A percentile compares a stretch with the other conserved stretches of the same genome.
These are phyloP conservation scores for Aix galericulata DNA, from an alignment of 2,113 vertebrate species.

Conservation along the genomic window DNA sequence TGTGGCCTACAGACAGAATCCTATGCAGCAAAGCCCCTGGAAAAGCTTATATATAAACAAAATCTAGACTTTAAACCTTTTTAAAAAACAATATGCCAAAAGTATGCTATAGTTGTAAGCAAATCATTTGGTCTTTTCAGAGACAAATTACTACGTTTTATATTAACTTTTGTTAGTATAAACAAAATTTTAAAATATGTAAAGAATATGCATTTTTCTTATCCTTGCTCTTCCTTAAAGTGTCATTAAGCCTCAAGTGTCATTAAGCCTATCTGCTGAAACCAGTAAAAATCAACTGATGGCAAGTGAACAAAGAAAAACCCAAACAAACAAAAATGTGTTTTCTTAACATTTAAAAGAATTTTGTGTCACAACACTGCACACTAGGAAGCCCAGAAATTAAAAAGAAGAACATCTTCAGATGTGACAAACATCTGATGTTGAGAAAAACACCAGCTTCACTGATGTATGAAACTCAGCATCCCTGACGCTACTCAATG, in stretches of 20 bases:
- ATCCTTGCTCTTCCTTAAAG: not conserved
- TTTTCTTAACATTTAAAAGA: not conserved
- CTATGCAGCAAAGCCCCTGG: slow-evolving; percentile 51
- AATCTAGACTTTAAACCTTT: not conserved
- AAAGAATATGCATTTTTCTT: not conserved
- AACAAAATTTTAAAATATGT: not conserved
- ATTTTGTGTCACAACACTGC: not conserved
- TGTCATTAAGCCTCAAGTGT: not conserved
- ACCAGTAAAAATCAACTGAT: not conserved
- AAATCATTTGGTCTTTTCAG: not conserved
- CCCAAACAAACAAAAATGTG: not conserved
- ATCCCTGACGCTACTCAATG: not conserved
- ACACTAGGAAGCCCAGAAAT: not conserved
- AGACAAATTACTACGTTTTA: not conserved
- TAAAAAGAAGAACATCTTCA: not conserved
- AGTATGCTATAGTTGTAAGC: not conserved
- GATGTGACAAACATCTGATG: not conserved
- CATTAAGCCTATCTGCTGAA: not conserved
- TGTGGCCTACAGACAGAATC: slow-evolving; percentile 55
- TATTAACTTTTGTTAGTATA: not conserved
- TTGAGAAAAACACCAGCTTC: slow-evolving; percentile 1
- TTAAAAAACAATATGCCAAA: not conserved
- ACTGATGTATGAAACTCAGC: not conserved
- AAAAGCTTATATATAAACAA: slow-evolving; percentile 26
- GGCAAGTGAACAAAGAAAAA: not conserved